phyloP scores from a whole-genome alignment of 2,888 invertebrate species.

The Zonitis immaculata region DNA sequence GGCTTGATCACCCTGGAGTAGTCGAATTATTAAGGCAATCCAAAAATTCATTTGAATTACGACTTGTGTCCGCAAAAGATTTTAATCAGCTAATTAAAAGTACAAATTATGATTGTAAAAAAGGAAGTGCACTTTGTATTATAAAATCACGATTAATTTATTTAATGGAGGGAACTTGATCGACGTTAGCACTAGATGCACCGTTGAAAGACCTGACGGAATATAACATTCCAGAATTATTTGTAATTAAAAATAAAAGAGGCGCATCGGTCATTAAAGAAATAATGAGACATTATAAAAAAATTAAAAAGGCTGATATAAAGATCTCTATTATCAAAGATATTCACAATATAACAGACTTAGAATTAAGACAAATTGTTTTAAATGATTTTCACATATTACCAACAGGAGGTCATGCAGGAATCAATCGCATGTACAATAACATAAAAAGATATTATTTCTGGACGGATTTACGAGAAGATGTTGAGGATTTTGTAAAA shows the following conservation, averaged over 20 bases:
- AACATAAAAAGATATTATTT: conserved; percentile 15
- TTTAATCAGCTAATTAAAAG: neutral
- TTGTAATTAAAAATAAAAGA: conserved; percentile 7
- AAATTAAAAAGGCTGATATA: conserved; percentile 6
- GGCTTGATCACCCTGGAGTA: conserved; percentile 12
- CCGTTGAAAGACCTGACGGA: conserved; percentile 12
- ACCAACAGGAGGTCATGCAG: conserved; percentile 23
- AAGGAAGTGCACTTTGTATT: neutral
- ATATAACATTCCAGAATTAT: conserved; percentile 8
- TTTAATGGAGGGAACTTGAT: conserved; percentile 8
- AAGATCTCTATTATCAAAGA: conserved; percentile 14
- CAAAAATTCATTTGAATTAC: conserved; percentile 10
- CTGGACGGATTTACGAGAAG: conserved; percentile 12
- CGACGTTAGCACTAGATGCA: conserved; percentile 6
- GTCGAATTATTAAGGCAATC: conserved; percentile 17
- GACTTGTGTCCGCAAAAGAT: neutral
- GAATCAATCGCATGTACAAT: conserved; percentile 16
- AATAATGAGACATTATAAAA: neutral
- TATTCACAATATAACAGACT: conserved; percentile 6
- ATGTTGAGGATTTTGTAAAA: conserved; percentile 17
- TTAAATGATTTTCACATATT: conserved; percentile 22
- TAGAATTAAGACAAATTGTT: conserved; percentile 11
- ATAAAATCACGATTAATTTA: conserved; percentile 1
- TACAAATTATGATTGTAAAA: neutral
- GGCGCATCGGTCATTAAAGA: neutral